phyloP scores from a whole-genome alignment of 1,140 invertebrate species.

The Drosophila equinoxialis region DNA sequence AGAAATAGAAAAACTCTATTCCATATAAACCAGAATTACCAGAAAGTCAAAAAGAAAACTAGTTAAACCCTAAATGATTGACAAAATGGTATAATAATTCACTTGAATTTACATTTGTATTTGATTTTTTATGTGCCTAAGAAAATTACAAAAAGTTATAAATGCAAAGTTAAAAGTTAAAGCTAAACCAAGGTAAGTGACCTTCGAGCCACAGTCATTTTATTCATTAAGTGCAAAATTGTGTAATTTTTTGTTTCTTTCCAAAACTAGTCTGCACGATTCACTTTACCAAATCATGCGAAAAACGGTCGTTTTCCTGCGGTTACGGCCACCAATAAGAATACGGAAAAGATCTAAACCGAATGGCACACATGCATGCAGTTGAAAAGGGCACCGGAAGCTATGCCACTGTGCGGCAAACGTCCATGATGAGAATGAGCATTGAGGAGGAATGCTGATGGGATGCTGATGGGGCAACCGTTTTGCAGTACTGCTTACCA shows the following conservation, averaged over 20 bases:
- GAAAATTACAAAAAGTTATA: too few relatives aligned
- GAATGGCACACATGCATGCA: constrained; percentile 3
- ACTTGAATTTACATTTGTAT: too few relatives aligned
- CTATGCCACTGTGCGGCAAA: constrained; percentile 9
- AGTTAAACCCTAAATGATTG: too few relatives aligned
- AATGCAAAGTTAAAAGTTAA: too few relatives aligned
- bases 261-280: neutral
- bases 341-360: constrained; percentile 3
- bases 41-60: too few relatives aligned
- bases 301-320: neutral
- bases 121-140: too few relatives aligned
- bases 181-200: too few relatives aligned
- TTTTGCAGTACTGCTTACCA: neutral
- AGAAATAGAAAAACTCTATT: too few relatives aligned
- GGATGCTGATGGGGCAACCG: constrained; percentile 1
- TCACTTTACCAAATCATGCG: constrained; percentile 5
- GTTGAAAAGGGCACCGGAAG: constrained; percentile 10
- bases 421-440: neutral
- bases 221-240: neutral
- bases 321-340: constrained; percentile 5
- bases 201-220: neutral
- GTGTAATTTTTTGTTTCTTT: neutral
- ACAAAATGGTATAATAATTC: too few relatives aligned
- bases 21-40: too few relatives aligned
- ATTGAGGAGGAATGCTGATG: too few relatives aligned